A percentile compares a stretch with the other conserved stretches of the same genome.
These are phyloP conservation scores for Oscheius onirici DNA, from an alignment of 2,888 invertebrate genomes.

Conservation along the genomic window DNA sequence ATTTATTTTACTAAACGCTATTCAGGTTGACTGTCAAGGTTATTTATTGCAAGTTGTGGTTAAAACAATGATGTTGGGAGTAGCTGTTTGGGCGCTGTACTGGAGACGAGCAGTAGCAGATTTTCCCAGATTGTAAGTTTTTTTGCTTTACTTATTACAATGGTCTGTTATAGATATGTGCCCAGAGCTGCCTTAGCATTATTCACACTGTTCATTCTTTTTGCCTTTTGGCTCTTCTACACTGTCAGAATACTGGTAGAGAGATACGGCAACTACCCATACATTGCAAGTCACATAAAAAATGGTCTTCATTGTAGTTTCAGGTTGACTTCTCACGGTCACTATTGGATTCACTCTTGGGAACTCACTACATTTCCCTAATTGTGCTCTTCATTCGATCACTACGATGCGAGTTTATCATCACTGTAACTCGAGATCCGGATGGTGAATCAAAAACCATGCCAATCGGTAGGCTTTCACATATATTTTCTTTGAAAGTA, in stretches of 20 bases:
- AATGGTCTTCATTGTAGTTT: conserved; percentile 39
- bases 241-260: conserved; percentile 81
- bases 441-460: conserved; percentile 91
- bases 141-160: background rate
- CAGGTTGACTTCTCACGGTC: conserved; percentile 92
- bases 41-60: conserved; percentile 59
- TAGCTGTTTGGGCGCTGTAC: conserved; percentile 55
- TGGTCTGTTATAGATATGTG: conserved; percentile 41
- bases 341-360: conserved; percentile 85
- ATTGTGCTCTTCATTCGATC: conserved; percentile 92
- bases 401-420: conserved; percentile 83
- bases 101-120: conserved; percentile 59
- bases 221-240: conserved; percentile 98
- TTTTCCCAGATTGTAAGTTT: conserved; percentile 59
- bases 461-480: conserved; percentile 76
- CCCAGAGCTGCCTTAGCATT: conserved; percentile 61
- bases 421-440: conserved; percentile 86
- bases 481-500: background rate
- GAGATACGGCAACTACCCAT: conserved; percentile 57
- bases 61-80: conserved; percentile 61
- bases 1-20: background rate
- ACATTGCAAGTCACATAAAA: conserved; percentile 38
- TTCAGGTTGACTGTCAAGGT: conserved; percentile 63
- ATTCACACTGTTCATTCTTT: conserved; percentile 84
- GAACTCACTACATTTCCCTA: conserved; percentile 77